Conservation (phyloP, 2,113 vertebrate genomes). For the Paralichthys olivaceus region DNA sequence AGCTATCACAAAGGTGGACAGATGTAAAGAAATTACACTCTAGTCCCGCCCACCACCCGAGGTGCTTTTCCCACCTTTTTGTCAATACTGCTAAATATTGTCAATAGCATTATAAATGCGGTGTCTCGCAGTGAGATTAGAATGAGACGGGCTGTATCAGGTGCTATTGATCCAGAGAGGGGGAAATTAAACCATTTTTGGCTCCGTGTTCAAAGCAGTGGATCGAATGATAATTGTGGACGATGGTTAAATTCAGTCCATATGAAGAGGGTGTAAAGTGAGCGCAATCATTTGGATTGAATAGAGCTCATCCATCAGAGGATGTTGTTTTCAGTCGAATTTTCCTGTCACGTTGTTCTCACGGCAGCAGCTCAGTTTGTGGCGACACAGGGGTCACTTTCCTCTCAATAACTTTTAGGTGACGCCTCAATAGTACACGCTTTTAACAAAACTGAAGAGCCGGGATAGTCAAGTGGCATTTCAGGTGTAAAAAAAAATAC, state of each 20-base stretch:
- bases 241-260: conserved; percentile 66
- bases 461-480: neutral
- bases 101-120: conserved; percentile 74
- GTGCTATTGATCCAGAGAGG: conserved; percentile 68
- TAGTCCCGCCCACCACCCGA: conserved; percentile 38
- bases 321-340: conserved; percentile 30
- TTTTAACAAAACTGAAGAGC: conserved; percentile 16
- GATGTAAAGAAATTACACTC: conserved; percentile 59
- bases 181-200: conserved; percentile 76
- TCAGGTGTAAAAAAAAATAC: neutral
- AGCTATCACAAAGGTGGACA: conserved; percentile 52
- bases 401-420: conserved; percentile 7
- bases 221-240: conserved; percentile 76
- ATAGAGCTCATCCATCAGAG: conserved; percentile 61
- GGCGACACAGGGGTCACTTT: conserved; percentile 21
- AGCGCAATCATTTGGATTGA: conserved; percentile 57
- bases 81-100: conserved; percentile 75
- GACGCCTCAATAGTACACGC: neutral
- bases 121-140: conserved; percentile 53
- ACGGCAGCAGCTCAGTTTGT: conserved; percentile 17
- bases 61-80: conserved; percentile 53
- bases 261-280: conserved; percentile 56
- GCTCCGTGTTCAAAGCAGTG: conserved; percentile 56
- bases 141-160: conserved; percentile 66
- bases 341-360: conserved; percentile 31